Evolutionary conservation across 37 sponge, comb jelly and placozoan genomes (phyloP), one percentile per base, ranked within the genome.

Genomic region (Halisarca cf. caerulea): DNA sequence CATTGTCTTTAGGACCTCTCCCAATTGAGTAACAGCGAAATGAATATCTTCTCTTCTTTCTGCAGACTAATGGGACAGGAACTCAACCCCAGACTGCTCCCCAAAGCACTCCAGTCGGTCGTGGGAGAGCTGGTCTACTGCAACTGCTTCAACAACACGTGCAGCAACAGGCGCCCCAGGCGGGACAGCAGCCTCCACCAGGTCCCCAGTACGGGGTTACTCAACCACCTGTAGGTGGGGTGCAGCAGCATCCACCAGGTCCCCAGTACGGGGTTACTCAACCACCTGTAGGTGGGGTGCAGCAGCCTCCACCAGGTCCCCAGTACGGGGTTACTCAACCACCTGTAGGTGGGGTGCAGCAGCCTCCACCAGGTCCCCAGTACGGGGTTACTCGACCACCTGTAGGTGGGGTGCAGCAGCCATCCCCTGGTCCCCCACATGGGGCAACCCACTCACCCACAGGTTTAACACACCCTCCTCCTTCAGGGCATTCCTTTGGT

Each of bases 141-240:
- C 77, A 74, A 37, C 45, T 74, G 2, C 77, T 74, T 18, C 77
- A 74, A 37, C 77, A 74, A 40, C 77, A 74, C 33, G 35, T 34
- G 28, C 69, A 68, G 69, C 69, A 68, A 30, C 27, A 27, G 3
- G 28, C 34, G 3, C 33, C 69, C 28, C 69, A 27, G 2, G 35
- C 3, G 69, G 32, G 4, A 4, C 69, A 8, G 35, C 69, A 30
- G 33, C 69, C 69, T 34, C 35, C 69, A 14, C 9, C 11, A 11
- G 51, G 9, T 11, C 11, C 51, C 51, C n/a, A n/a, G n/a, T 47
- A 47, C 11, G 11, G 51, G 11, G 9, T 11, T 11, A 6, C 51
- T 6, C 9, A 11, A 11, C 51, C 51, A 47, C 51, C 51, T 14
- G 11, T 11, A 47, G 11, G 11, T 47, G 51, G 51, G 11, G 9